These are phyloP conservation scores for Aricia artaxerxes DNA, from an alignment of 2,888 invertebrate genomes.

Conservation along the genomic window DNA sequence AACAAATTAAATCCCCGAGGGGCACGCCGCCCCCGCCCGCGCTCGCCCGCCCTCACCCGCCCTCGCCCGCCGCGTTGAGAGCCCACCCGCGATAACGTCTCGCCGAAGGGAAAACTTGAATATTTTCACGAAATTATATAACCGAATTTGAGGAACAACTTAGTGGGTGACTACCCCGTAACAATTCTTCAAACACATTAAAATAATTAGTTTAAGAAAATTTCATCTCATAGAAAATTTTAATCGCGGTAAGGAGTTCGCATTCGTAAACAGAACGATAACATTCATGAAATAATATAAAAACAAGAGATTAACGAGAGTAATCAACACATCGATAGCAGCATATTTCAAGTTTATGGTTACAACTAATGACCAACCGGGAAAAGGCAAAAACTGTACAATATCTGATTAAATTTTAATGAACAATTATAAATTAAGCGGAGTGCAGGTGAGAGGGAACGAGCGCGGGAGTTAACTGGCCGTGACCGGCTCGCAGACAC, in stretches of 20 bases:
- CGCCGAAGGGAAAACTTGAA: conserved; percentile 75
- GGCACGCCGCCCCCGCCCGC: conserved; percentile 60
- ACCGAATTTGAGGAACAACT: conserved; percentile 71
- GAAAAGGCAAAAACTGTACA: not conserved
- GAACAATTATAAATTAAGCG: conserved; percentile 19
- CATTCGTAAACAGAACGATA: not conserved
- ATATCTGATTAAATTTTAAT: conserved; percentile 19
- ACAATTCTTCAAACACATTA: conserved; percentile 45
- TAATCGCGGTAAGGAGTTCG: not conserved
- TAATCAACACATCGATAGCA: not conserved
- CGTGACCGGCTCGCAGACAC: conserved; percentile 2
- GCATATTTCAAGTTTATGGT: not conserved
- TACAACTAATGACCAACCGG: not conserved
- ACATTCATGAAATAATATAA: not conserved
- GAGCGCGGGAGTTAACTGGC: conserved; percentile 18
- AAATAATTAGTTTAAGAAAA: not conserved
- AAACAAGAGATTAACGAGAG: not conserved
- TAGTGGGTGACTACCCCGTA: conserved; percentile 60
- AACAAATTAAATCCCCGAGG: conserved; percentile 79
- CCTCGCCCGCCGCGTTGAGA: conserved; percentile 59
- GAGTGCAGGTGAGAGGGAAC: conserved; percentile 21
- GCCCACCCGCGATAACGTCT: conserved; percentile 72
- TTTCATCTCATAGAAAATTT: not conserved
- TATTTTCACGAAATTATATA: conserved; percentile 74
- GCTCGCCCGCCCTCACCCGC: conserved; percentile 53